Conservation (phyloP, 1,140 invertebrate species). For the Drosophila ercepeae region DNA sequence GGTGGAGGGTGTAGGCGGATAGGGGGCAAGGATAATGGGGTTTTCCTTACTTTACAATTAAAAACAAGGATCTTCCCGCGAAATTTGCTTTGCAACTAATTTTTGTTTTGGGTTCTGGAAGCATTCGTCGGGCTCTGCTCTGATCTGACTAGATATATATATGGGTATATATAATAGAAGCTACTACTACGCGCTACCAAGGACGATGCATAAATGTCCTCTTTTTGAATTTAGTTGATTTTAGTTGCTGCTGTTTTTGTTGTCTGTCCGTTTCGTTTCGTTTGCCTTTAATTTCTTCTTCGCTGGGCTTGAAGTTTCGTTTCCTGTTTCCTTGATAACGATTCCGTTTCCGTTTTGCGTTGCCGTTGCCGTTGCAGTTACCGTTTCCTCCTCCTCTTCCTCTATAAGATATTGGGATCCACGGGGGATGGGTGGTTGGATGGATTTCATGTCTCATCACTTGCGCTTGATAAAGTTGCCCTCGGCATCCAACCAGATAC, state of each 20-base stretch:
- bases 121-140: slow-evolving; percentile 46
- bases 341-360: background rate
- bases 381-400: background rate
- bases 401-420: background rate
- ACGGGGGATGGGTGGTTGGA: slow-evolving; percentile 67
- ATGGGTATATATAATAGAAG: slow-evolving; percentile 61
- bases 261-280: background rate
- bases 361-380: too few species aligned
- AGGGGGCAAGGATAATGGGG: background rate
- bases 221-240: slow-evolving; percentile 52
- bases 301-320: slow-evolving; percentile 69
- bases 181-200: slow-evolving; percentile 61
- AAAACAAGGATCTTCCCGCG: slow-evolving; percentile 36
- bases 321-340: slow-evolving; percentile 22
- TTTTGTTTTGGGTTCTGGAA: slow-evolving; percentile 38
- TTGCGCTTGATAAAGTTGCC: slow-evolving; percentile 81
- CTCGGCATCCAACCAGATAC: slow-evolving; percentile 78
- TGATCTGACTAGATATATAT: slow-evolving; percentile 56
- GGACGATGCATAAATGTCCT: slow-evolving; percentile 50
- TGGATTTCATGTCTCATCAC: slow-evolving; percentile 24
- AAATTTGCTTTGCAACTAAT: slow-evolving; percentile 76
- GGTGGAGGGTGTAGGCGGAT: background rate
- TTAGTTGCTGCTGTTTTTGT: slow-evolving; percentile 42
- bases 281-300: slow-evolving; percentile 44
- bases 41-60: slow-evolving; percentile 47